Conservation (phyloP, 1,140 invertebrate species). For the Cyphomyrmex costatus region DNA sequence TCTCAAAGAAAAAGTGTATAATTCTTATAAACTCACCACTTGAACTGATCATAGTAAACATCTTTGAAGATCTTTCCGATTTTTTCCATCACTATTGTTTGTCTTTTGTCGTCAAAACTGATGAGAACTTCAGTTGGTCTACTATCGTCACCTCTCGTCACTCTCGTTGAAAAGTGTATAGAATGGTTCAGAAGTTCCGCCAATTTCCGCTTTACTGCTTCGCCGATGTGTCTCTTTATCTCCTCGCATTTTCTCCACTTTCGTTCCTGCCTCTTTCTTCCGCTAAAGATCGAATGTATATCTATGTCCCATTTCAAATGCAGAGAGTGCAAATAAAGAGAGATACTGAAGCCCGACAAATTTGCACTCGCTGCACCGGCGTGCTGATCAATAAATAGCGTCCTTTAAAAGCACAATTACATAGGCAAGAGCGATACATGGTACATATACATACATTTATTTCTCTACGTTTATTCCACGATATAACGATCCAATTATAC, state of each 20-base stretch:
- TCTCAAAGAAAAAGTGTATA: background rate
- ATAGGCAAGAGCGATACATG: background rate
- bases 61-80: conserved; percentile 17
- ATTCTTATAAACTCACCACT: conserved; percentile 10
- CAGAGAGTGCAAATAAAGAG: background rate
- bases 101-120: conserved; percentile 11
- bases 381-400: conserved; percentile 25
- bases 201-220: background rate
- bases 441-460: no score
- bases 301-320: background rate
- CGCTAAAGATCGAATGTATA: background rate
- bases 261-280: background rate
- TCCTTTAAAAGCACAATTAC: background rate
- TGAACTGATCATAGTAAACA: conserved; percentile 33
- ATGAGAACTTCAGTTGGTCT: background rate
- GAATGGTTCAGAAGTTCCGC: background rate
- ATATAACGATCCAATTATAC: background rate
- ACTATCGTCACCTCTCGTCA: background rate
- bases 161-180: background rate
- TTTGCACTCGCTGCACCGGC: background rate
- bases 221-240: background rate
- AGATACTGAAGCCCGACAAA: background rate
- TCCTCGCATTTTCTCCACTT: background rate
- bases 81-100: background rate
- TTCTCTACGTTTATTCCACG: background rate